Evolutionary conservation across 2,797 vertebrate genomes (phyloP), one percentile per base, ranked within the genome.

Genomic region (Gallinago nigripennis): DNA sequence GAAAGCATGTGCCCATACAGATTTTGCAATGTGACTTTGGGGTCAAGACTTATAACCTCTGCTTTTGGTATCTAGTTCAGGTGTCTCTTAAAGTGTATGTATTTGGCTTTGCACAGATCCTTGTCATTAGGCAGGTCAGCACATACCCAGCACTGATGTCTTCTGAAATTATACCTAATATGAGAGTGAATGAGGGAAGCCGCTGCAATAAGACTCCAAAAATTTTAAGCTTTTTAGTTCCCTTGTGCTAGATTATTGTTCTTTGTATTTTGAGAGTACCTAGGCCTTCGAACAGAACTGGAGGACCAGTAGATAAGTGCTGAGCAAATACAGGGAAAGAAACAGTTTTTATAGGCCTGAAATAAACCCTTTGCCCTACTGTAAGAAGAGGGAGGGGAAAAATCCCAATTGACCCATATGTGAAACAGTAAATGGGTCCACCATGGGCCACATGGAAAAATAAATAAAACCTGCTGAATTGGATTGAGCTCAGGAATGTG

Each of bases 391-490:
- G 81, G 77, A 90, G 56, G 71, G 68, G 68, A 39, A 96, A 95
- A 95, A 77, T 95, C 95, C 88, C 95, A 85, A 87, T 72, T 96
- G 93, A 92, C 90, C 86, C 56, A 50, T 95, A 94, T 92, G 92
- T 57, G 78, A 93, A 95, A 86, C 60, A 91, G 92, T 95, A 95
- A 97, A 97, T 93, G 95, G 95, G 96, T 96, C 95, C 92, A 63
- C 88, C 90, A 93, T 88, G 93, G 82, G 90, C 93, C 86, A 92
- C 90, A 85, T 96, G 95, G 96, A 97, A 97, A 97, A 97, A 96
- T 93, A 97, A 95, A 96, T 96, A 96, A 95, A 97, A 97, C 92
- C 94, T 96, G 94, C 92, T 92, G 95, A 95, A 95, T 80, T 96
- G 96, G 94, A 96, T 93, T 91, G 94, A 90, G 45, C 78, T 94